Evolutionary conservation across 2,888 invertebrate species (phyloP), one percentile per base, ranked within the genome.

Genomic region (Axea sp.): DNA sequence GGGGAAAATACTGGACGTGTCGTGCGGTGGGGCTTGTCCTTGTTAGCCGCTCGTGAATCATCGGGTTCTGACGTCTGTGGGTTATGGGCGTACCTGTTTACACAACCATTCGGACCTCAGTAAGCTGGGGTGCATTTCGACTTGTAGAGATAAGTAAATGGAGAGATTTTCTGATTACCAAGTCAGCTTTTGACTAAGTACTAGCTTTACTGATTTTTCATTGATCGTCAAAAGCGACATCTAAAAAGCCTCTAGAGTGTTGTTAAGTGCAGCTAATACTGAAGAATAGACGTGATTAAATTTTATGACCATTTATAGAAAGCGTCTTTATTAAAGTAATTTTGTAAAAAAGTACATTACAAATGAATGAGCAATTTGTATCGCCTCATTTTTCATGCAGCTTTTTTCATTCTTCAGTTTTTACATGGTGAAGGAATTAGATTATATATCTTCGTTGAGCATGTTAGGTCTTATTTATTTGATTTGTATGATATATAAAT

Each of bases 101-200:
- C 39, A 35, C 51, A 22, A 11, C 11, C 33, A 31, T 59, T 67
- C 53, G 26, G 14, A 33, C 49, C 53, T 55, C 49, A 26, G 57
- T 33, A 43, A 67, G 76, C 64, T 67, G 51, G 62, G 55, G 39
- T 30, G 28, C 45, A 57, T 31, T 28, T 49, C 8, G 24, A 45
- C 37, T 64, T 77, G 76, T 84, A 83, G 83, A 85, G 84, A 84
- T 84, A 84, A 82, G 77, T 76, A 80, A 83, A 85, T 78, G 68
- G 76, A 73, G 60, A 64, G 71, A 73, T 79, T 78, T 79, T 76
- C 77, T 77, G 76, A 80, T 72, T 78, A 76, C 73, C 76, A 53
- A 75, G 76, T 80, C 75, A 78, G 81, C 77, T 81, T 82, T 82
- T 81, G 75, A 62, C 33, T 49, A 22, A 64, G 45, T 39, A 57